Evolutionary conservation across 2,797 vertebrate species (phyloP).

Genomic region (Pygocentrus nattereri): DNA sequence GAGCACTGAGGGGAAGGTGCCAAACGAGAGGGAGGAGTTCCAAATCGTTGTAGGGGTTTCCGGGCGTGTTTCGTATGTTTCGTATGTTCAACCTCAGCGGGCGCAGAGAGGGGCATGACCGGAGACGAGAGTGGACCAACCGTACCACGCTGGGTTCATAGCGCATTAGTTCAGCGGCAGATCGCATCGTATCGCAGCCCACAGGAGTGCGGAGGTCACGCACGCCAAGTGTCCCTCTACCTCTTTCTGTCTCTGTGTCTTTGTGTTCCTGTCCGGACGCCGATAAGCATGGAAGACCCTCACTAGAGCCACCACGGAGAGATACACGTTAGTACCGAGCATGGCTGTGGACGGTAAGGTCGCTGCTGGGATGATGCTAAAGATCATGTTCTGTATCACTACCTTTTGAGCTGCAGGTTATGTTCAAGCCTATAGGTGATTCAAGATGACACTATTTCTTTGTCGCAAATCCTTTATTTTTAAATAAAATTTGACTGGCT

Average conservation of each 20-base stretch:
- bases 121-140: background rate
- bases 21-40: conserved; percentile 69
- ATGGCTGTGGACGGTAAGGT: conserved; percentile 86
- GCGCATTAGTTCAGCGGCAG: background rate
- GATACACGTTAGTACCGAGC: conserved; percentile 77
- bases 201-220: background rate
- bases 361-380: background rate
- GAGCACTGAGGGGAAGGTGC: conserved; percentile 64
- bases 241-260: background rate
- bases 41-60: conserved; percentile 33
- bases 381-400: background rate
- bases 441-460: background rate
- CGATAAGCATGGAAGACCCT: conserved; percentile 72
- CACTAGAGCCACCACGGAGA: conserved; percentile 79
- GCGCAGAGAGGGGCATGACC: background rate
- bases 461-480: background rate
- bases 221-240: background rate
- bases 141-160: background rate
- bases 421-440: background rate
- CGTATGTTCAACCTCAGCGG: conserved; percentile 1
- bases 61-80: conserved; percentile 10
- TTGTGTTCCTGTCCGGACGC: conserved; percentile 40
- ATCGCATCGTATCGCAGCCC: background rate
- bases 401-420: background rate
- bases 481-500: background rate